A percentile compares a stretch with the other conserved stretches of the same genome.
phyloP scores from a whole-genome alignment of 2,888 invertebrate species.

The Diarsia dahlii region DNA sequence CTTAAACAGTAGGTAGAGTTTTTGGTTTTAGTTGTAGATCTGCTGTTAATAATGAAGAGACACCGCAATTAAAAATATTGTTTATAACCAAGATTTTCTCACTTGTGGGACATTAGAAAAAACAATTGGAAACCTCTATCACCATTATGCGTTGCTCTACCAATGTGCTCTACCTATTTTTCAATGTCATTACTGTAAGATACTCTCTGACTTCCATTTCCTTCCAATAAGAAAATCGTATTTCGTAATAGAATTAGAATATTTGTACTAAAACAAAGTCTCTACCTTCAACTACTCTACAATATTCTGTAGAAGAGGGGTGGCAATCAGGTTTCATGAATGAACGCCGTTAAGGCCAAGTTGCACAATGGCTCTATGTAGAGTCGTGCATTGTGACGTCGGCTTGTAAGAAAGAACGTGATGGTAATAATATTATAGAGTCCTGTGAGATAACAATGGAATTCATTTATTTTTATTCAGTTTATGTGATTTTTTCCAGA shows the following conservation, averaged over 20 bases:
- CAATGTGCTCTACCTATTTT: neutral
- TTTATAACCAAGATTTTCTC: neutral
- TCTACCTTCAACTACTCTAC: constrained; percentile 60
- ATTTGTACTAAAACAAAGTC: constrained; percentile 4
- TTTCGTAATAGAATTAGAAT: neutral
- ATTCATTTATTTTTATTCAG: neutral
- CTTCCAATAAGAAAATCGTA: neutral
- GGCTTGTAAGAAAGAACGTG: neutral
- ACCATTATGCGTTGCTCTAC: neutral
- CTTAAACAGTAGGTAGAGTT: too few species aligned
- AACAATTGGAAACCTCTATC: too few species aligned
- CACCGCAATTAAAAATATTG: neutral
- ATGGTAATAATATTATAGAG: constrained; percentile 18
- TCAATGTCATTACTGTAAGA: neutral
- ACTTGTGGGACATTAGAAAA: neutral
- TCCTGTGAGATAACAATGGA: constrained; percentile 4
- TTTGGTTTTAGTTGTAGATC: neutral
- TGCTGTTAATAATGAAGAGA: neutral
- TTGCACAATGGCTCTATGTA: constrained; percentile 18
- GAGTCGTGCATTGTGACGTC: constrained; percentile 1
- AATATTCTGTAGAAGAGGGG: constrained; percentile 51
- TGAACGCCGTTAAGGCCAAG: constrained; percentile 56
- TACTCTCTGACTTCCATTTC: neutral
- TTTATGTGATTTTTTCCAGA: too few species aligned
- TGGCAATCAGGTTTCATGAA: constrained; percentile 64